Conservation (phyloP, 2,797 vertebrate genomes). For the Morelia viridis region DNA sequence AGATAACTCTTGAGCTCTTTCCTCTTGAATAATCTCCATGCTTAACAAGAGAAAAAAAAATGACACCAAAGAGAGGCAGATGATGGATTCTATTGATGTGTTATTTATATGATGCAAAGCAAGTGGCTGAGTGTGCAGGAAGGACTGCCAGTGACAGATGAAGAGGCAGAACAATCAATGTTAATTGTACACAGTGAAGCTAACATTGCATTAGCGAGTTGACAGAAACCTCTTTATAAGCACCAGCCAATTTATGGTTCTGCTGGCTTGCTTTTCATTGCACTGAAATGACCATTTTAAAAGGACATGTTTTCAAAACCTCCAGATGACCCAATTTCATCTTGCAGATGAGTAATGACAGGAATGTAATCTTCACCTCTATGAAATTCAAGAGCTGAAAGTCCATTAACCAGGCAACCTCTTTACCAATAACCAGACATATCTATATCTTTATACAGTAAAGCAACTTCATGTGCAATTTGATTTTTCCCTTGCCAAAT, state of each 20-base stretch:
- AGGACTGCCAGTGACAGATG: slow-evolving; percentile 30
- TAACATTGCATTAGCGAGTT: slow-evolving; percentile 35
- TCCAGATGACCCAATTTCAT: not conserved
- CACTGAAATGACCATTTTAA: slow-evolving; percentile 5
- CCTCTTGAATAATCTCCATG: not conserved
- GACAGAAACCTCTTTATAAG: slow-evolving; percentile 35
- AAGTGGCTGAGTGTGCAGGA: slow-evolving; percentile 7
- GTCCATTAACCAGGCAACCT: not conserved
- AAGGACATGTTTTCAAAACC: not conserved
- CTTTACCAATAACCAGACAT: not conserved
- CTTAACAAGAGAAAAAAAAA: not conserved
- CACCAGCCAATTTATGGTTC: slow-evolving; percentile 12
- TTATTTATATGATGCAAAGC: slow-evolving; percentile 36
- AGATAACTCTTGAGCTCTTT: not conserved
- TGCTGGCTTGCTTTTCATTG: slow-evolving; percentile 3
- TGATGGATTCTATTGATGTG: slow-evolving; percentile 25
- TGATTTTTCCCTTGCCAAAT: not conserved
- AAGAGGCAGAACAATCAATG: slow-evolving; percentile 43
- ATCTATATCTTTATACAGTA: fast-evolving
- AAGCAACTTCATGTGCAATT: slow-evolving; percentile 13
- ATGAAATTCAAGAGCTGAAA: not conserved
- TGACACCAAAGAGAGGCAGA: slow-evolving; percentile 21
- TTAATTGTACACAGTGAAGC: slow-evolving; percentile 26
- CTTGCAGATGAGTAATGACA: not conserved
- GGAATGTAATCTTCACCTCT: not conserved